Evolutionary conservation across 2,888 invertebrate species (phyloP).

Genomic region (Lumbricus terrestris): DNA sequence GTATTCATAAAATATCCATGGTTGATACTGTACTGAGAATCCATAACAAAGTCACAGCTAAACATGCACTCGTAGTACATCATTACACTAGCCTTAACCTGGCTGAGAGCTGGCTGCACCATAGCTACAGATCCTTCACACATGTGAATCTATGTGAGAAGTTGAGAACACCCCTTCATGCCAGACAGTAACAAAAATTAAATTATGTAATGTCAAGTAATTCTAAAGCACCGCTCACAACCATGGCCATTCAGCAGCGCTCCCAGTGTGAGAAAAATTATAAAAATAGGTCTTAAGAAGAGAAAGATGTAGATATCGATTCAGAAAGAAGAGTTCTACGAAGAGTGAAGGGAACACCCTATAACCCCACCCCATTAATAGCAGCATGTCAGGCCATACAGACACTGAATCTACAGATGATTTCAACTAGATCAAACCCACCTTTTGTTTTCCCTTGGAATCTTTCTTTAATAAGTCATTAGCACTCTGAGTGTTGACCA

Average conservation of each 20-base stretch:
- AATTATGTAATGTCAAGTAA: neutral
- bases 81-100: neutral
- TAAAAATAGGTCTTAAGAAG: no score
- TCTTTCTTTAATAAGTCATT: neutral
- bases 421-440: neutral
- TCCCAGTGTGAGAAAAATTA: no score
- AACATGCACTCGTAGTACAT: neutral
- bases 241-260: no score
- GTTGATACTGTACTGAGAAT: neutral
- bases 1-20: neutral
- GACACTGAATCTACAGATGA: neutral
- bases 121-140: neutral
- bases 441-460: neutral
- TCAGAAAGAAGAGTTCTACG: no score
- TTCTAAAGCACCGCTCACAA: no score
- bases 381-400: neutral
- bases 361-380: neutral
- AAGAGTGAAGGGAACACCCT: no score
- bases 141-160: neutral
- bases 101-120: neutral
- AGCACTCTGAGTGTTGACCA: neutral
- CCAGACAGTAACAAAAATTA: neutral
- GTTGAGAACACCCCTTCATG: neutral
- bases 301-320: no score
- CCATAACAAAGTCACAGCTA: neutral